These are phyloP conservation scores for Sericinus montela DNA, from an alignment of 2,888 invertebrate genomes.

Conservation along the genomic window DNA sequence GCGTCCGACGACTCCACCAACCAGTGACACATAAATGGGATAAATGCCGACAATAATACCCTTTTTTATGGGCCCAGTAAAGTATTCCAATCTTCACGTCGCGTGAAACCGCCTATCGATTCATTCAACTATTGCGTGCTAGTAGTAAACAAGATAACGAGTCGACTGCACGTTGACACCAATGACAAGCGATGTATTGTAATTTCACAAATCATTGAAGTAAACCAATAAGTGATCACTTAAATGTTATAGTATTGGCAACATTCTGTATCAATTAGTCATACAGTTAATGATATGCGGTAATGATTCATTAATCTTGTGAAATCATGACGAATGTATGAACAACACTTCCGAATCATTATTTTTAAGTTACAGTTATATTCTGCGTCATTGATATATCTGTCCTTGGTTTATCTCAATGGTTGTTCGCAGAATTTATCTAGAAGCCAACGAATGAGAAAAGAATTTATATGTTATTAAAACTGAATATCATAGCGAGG, in stretches of 20 bases:
- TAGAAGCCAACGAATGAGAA: background rate
- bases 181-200: constrained; percentile 32
- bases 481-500: constrained; percentile 1
- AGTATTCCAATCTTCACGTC: constrained; percentile 16
- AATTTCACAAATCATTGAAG: constrained; percentile 17
- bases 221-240: constrained; percentile 1
- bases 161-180: constrained; percentile 48
- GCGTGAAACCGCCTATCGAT: constrained; percentile 23
- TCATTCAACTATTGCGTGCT: constrained; percentile 53
- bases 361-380: constrained; percentile 34
- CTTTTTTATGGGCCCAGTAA: constrained; percentile 16
- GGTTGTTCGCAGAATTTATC: constrained; percentile 2
- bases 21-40: constrained; percentile 34
- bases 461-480: background rate
- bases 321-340: constrained; percentile 56
- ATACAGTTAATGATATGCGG: constrained; percentile 32
- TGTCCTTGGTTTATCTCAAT: constrained; percentile 23
- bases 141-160: constrained; percentile 54
- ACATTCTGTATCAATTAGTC: constrained; percentile 20
- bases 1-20: constrained; percentile 48
- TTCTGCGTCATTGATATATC: background rate
- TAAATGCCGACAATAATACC: constrained; percentile 18
- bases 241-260: background rate
- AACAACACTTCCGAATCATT: constrained; percentile 48
- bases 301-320: constrained; percentile 52